Base-by-base conservation (phyloP, 2,113 vertebrate species). In the Nannobrachium achirus region DNA sequence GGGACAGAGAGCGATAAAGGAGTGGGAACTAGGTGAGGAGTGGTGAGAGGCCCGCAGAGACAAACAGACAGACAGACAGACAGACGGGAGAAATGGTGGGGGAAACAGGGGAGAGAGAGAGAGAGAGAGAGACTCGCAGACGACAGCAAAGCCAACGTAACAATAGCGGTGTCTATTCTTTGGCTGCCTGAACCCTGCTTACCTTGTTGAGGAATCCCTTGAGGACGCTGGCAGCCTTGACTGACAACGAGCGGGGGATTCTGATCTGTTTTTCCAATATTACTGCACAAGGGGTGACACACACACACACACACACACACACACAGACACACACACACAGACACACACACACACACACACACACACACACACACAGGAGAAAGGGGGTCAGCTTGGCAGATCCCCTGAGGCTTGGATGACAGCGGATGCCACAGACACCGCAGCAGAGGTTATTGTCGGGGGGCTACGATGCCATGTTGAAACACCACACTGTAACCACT, bases 151-250 rank as follows among this genome's bases (percentile, higher is more conserved):
- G 42, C 25, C 46, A 3, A 18, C 18, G 58, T 56, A 70, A 69
- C 14, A 45, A 72, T 8, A 44, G 33, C 14, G 52, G 71, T 65
- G 51, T 56, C 49, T 56, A 55, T 76, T 71, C 55, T 16, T 20
- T 55, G 33, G 38, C 46, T 0, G 39, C 10, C 59, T 13, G 46
- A 61, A 51, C 10, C 76, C 74, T 41, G 38, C 71, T 82, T 91
- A 99, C 98, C 96, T 99, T 99, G 91, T 98, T 98, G 55, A 99
- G 95, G 85, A 99, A 99, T 82, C 96, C 98, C 90, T 99, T 99
- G 19, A 99, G 93, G 56, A 99, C 96, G 71, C 97, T 98, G 82
- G 98, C 97, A 45, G 98, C 98, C 93, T 99, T 99, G 78, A 99
- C 98, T 76, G 97, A 99, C 72, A 99, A 89, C 10, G 98, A 99